phyloP scores from a whole-genome alignment of 2,113 vertebrate genomes.

The Malurus melanocephalus region DNA sequence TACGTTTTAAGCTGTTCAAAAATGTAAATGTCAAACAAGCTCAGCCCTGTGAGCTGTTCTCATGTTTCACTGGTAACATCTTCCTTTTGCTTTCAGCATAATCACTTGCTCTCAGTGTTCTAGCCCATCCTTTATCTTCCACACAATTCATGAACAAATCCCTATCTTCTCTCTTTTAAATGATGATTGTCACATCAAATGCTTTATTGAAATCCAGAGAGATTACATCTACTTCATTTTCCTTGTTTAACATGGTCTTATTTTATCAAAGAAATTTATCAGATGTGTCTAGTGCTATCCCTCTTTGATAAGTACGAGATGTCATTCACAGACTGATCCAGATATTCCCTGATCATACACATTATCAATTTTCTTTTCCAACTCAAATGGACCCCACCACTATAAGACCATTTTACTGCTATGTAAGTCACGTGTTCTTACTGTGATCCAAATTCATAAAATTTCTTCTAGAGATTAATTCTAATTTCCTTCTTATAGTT shows the following conservation, averaged over 20 bases:
- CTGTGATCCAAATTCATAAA: background rate
- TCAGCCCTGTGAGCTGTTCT: background rate
- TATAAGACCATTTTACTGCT: background rate
- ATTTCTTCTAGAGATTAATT: background rate
- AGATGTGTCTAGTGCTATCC: background rate
- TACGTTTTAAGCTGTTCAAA: background rate
- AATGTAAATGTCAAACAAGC: background rate
- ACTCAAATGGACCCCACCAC: background rate
- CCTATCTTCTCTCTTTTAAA: background rate
- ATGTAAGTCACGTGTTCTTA: background rate
- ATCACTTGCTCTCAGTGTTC: background rate
- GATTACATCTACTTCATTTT: slow-evolving; percentile 4
- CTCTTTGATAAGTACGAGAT: background rate
- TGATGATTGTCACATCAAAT: slow-evolving; percentile 8
- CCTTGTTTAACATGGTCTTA: background rate
- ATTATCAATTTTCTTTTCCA: background rate
- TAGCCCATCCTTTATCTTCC: background rate
- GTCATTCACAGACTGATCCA: background rate
- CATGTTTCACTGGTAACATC: background rate
- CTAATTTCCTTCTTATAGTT: background rate
- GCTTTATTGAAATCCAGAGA: background rate
- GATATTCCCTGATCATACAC: background rate
- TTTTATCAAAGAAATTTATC: slow-evolving; percentile 32
- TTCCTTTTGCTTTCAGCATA: background rate
- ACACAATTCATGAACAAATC: background rate